Conservation (phyloP, 2,888 invertebrate genomes). For the Lasioglossum malachurum region DNA sequence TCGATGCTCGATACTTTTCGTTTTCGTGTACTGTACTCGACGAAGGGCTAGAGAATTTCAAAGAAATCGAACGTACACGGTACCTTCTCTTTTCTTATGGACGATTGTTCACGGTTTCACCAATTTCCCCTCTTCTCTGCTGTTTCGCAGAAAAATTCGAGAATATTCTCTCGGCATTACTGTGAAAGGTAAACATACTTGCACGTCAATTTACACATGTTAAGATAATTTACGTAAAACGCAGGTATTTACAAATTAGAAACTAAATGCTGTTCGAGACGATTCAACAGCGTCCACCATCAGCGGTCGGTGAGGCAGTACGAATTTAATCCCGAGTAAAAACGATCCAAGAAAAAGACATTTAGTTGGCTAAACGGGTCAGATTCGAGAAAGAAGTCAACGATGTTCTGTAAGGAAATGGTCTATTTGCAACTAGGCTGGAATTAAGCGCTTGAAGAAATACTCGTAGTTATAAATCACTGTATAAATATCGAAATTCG, state of each 20-base stretch:
- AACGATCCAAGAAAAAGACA: background rate
- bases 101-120: background rate
- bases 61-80: slow-evolving; percentile 6
- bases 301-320: background rate
- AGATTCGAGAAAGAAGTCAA: background rate
- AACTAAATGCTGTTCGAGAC: background rate
- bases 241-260: slow-evolving; percentile 5
- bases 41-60: background rate
- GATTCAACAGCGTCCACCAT: background rate
- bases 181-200: background rate
- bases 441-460: background rate
- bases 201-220: background rate
- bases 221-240: slow-evolving; percentile 1
- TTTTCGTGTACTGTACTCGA: background rate
- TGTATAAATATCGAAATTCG: slow-evolving; percentile 2
- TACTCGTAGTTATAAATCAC: background rate
- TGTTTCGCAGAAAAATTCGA: background rate
- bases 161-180: background rate
- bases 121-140: background rate
- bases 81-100: background rate
- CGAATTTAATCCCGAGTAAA: background rate
- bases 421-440: background rate
- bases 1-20: background rate
- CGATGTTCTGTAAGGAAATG: background rate
- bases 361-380: background rate